A percentile compares a stretch with the other conserved stretches of the same genome.
Conservation (phyloP, 2,797 vertebrate genomes). For the Sebastes wilsoni region DNA sequence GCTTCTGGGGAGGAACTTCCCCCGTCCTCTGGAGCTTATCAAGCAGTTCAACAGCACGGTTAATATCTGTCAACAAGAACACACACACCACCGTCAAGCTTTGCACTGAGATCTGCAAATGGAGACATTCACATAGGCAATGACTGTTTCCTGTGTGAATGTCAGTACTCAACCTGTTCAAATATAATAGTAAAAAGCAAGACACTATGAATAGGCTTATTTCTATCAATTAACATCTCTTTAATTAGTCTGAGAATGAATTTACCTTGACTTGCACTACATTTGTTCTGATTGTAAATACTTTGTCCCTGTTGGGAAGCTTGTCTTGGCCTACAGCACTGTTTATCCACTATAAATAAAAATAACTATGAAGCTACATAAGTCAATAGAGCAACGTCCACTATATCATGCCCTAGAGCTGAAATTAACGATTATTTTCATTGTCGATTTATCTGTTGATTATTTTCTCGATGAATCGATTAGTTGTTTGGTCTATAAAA, state of each 20-base stretch:
- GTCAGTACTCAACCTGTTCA: not conserved
- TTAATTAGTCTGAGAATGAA: not conserved
- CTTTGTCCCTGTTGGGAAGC: not conserved
- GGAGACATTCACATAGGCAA: not conserved
- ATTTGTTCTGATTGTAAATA: not conserved
- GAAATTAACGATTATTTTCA: too few relatives aligned
- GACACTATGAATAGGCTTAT: not conserved
- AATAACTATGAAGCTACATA: not conserved
- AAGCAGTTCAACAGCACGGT: constrained; percentile 95
- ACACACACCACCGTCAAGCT: constrained; percentile 1
- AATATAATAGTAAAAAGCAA: not conserved
- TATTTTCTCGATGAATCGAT: too few relatives aligned
- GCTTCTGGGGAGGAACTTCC: constrained; percentile 97
- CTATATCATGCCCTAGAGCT: not conserved
- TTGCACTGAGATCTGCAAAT: not conserved
- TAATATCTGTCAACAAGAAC: constrained; percentile 87
- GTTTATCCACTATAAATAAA: not conserved
- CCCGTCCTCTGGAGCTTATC: constrained; percentile 97
- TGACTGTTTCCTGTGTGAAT: not conserved
- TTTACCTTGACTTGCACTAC: not conserved
- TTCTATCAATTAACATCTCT: not conserved
- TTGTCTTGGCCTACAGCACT: not conserved
- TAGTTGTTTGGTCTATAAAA: too few relatives aligned
- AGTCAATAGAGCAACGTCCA: not conserved
- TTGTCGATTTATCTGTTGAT: too few relatives aligned